Conservation (phyloP, 2,797 vertebrate species). For the Poeciliopsis infans region DNA sequence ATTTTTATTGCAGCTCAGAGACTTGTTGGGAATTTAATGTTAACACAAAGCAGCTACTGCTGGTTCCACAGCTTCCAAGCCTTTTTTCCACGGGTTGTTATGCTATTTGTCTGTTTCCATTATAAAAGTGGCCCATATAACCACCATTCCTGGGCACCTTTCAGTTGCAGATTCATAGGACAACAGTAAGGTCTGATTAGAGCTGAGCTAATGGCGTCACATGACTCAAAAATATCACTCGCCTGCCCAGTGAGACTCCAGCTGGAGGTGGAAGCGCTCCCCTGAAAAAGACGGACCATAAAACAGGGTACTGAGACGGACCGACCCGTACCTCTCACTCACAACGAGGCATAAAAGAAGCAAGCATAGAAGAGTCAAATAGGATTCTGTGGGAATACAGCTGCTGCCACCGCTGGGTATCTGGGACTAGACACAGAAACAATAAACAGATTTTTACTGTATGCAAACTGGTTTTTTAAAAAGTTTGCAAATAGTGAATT, state of each 20-base stretch:
- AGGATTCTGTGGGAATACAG: neutral
- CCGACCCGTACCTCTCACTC: neutral
- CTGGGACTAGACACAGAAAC: neutral
- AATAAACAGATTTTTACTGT: neutral
- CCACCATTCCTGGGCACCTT: neutral
- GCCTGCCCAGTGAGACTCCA: neutral
- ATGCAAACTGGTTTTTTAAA: neutral
- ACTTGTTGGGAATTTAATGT: conserved; percentile 41
- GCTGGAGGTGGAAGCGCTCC: neutral
- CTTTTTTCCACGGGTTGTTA: neutral
- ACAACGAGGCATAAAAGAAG: neutral
- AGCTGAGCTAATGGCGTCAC: neutral
- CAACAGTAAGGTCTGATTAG: neutral
- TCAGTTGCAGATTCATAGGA: neutral
- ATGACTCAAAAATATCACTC: neutral
- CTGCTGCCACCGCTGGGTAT: neutral
- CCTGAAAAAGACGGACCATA: neutral
- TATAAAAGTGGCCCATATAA: neutral
- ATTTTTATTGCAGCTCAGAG: conserved; percentile 48
- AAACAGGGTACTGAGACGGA: neutral
- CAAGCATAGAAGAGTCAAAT: neutral
- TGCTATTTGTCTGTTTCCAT: neutral
- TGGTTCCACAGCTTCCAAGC: conserved; percentile 1
- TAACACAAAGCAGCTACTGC: conserved; percentile 25
- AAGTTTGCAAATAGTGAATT: neutral